Conservation (phyloP, 2,797 vertebrate species). For the Ctenopoma kingsleyae region DNA sequence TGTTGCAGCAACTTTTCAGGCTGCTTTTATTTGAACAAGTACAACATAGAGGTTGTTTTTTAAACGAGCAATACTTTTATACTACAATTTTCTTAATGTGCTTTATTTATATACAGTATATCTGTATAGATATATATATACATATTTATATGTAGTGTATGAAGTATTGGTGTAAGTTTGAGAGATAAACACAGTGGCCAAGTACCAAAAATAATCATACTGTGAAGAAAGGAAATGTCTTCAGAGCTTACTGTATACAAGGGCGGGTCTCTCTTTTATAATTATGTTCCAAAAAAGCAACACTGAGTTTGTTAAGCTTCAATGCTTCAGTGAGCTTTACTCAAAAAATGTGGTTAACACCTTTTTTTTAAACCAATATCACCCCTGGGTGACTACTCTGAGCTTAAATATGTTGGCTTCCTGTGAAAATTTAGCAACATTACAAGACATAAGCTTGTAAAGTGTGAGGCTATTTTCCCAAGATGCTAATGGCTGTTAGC, state of each 20-base stretch:
- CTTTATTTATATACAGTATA: too few relatives aligned
- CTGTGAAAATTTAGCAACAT: slow-evolving; percentile 47
- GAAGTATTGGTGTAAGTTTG: neutral
- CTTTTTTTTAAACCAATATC: slow-evolving; percentile 68
- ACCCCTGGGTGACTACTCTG: slow-evolving; percentile 48
- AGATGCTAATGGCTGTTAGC: neutral
- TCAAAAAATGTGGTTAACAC: slow-evolving; percentile 78
- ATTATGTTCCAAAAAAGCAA: slow-evolving; percentile 56
- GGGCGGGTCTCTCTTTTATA: slow-evolving; percentile 61
- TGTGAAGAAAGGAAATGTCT: slow-evolving; percentile 39
- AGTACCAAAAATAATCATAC: neutral
- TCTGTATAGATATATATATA: too few relatives aligned
- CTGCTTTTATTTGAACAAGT: slow-evolving; percentile 1
- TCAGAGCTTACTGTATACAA: slow-evolving; percentile 43
- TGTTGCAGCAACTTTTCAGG: slow-evolving; percentile 4
- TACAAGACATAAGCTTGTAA: slow-evolving; percentile 25
- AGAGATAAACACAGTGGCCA: slow-evolving; percentile 8
- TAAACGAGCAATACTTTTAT: slow-evolving; percentile 8
- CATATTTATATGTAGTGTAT: slow-evolving; percentile 2
- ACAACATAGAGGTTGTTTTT: neutral
- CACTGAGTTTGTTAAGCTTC: slow-evolving; percentile 53
- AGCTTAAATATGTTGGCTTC: slow-evolving; percentile 50
- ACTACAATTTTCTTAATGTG: too few relatives aligned
- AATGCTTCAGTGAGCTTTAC: slow-evolving; percentile 57
- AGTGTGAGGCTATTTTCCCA: slow-evolving; percentile 58